Evolutionary conservation across 2,113 vertebrate genomes (phyloP).

Genomic region (Aix galericulata): DNA sequence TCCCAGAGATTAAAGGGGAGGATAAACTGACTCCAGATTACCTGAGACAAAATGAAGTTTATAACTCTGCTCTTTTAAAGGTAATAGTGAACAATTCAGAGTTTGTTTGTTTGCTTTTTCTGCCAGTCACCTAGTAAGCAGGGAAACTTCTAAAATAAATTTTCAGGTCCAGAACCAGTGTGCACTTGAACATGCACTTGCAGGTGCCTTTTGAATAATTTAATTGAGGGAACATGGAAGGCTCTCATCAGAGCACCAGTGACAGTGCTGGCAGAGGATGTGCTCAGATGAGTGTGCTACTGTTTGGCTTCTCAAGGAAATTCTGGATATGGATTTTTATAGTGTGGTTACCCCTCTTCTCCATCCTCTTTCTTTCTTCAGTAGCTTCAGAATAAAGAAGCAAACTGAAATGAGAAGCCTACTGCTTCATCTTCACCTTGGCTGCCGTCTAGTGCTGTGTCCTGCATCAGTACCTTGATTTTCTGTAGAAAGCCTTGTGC

Average conservation of each 20-base stretch:
- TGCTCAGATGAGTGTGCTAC: background rate
- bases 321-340: background rate
- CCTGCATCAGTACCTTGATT: background rate
- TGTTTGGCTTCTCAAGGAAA: background rate
- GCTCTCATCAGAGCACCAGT: background rate
- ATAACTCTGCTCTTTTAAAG: background rate
- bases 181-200: background rate
- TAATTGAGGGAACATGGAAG: background rate
- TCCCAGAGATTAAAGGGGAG: background rate
- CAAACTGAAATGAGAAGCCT: background rate
- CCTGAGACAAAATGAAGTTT: background rate
- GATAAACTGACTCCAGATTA: constrained; percentile 11
- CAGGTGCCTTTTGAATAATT: background rate
- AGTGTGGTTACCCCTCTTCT: background rate
- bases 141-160: background rate
- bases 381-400: background rate
- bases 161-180: background rate
- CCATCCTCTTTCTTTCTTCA: background rate
- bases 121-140: background rate
- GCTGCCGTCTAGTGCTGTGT: background rate
- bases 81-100: background rate
- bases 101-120: background rate
- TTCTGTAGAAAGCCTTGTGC: background rate
- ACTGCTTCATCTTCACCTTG: background rate
- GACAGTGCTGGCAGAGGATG: background rate